Conservation (phyloP, 1,140 invertebrate genomes). For the Drosophila teissieri region DNA sequence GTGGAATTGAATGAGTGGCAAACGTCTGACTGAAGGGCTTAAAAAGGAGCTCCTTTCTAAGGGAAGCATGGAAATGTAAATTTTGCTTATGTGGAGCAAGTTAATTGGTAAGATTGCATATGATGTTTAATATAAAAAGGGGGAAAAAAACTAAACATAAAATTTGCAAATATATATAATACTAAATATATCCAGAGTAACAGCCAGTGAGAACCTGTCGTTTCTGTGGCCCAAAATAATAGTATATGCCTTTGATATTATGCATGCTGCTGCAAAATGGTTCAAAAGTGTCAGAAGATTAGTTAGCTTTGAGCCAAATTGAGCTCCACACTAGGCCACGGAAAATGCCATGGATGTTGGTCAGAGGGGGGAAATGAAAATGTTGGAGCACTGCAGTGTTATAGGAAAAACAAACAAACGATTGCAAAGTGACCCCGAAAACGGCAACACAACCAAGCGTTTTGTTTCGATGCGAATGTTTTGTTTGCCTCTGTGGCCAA, state of each 20-base stretch:
- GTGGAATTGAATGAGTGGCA: background rate
- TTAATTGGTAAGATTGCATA: background rate
- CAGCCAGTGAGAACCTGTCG: no score
- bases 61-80: background rate
- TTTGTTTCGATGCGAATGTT: slow-evolving; percentile 4
- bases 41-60: background rate
- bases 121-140: background rate
- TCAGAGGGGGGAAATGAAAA: slow-evolving; percentile 2
- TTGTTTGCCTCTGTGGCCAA: slow-evolving; percentile 37
- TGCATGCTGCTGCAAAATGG: slow-evolving; percentile 34
- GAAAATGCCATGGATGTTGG: background rate
- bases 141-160: background rate
- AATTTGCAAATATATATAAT: no score
- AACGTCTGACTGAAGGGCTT: no score
- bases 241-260: slow-evolving; percentile 47
- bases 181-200: no score
- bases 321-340: background rate
- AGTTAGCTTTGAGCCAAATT: slow-evolving; percentile 29
- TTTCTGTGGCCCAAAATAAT: background rate
- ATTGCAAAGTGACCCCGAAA: slow-evolving; percentile 68
- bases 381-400: slow-evolving; percentile 18
- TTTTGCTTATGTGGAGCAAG: background rate
- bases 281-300: slow-evolving; percentile 62
- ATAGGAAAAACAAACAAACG: slow-evolving; percentile 67
- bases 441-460: slow-evolving; percentile 16